Percentiles rank a stretch among this genome's conserved stretches.
These are phyloP conservation scores for Pangasius larnaudii DNA, from an alignment of 2,797 vertebrate species.

Conservation along the genomic window DNA sequence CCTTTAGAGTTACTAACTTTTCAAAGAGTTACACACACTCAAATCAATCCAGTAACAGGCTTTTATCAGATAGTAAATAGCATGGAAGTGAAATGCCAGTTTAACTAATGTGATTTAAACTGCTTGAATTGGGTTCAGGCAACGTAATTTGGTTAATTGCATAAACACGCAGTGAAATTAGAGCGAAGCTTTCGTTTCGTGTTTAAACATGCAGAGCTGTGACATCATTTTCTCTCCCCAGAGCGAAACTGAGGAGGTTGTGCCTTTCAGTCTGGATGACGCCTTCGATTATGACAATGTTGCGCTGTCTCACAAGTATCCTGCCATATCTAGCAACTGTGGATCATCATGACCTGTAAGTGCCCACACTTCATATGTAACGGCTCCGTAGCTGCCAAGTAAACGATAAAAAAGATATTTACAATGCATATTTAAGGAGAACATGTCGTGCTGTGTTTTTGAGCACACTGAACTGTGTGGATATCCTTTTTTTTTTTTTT, in stretches of 20 bases:
- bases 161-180: conserved; percentile 32
- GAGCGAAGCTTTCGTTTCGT: conserved; percentile 33
- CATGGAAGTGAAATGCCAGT: conserved; percentile 31
- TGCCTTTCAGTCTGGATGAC: conserved; percentile 75
- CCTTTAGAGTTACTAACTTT: neutral
- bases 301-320: conserved; percentile 72
- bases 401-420: conserved; percentile 24
- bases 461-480: conserved; percentile 10
- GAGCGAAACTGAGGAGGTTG: conserved; percentile 69
- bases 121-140: conserved; percentile 22
- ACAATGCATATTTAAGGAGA: conserved; percentile 2
- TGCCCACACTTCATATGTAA: conserved; percentile 22
- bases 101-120: conserved; percentile 28
- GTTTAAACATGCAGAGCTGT: conserved; percentile 21
- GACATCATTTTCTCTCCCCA: conserved; percentile 39
- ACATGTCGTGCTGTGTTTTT: conserved; percentile 13
- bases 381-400: conserved; percentile 7
- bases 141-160: conserved; percentile 45
- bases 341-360: conserved; percentile 42
- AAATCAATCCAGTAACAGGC: conserved; percentile 32
- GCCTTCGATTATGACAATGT: conserved; percentile 80
- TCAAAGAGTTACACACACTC: neutral
- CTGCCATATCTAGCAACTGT: conserved; percentile 36
- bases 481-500: conserved; percentile 7
- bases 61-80: conserved; percentile 20